phyloP scores from a whole-genome alignment of 2,888 invertebrate species.

The Mythimna albipuncta region DNA sequence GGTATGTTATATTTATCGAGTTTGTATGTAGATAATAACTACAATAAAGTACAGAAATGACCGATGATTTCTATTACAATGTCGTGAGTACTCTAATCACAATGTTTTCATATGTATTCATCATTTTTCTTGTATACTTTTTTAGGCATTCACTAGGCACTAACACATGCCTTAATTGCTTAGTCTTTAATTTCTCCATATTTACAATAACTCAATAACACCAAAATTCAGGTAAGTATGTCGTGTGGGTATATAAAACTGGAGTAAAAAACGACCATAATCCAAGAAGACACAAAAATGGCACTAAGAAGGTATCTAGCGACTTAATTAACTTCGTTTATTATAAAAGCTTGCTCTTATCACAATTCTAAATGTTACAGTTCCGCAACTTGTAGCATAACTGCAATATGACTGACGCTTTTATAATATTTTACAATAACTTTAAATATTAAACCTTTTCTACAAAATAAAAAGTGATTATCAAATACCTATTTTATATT shows the following conservation, averaged over 20 bases:
- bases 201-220: slow-evolving; percentile 81
- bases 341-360: slow-evolving; percentile 55
- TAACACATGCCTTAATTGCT: slow-evolving; percentile 82
- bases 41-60: slow-evolving; percentile 90
- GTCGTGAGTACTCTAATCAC: slow-evolving; percentile 86
- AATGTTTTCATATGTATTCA: slow-evolving; percentile 89
- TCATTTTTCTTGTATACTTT: slow-evolving; percentile 86
- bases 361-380: slow-evolving; percentile 50
- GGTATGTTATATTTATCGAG: slow-evolving; percentile 91
- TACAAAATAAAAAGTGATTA: slow-evolving; percentile 57
- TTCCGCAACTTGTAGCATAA: slow-evolving; percentile 26
- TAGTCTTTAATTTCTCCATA: slow-evolving; percentile 89
- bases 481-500: slow-evolving; percentile 54
- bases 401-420: slow-evolving; percentile 40
- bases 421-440: slow-evolving; percentile 41
- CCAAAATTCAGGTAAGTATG: slow-evolving; percentile 64
- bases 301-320: slow-evolving; percentile 61
- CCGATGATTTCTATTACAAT: slow-evolving; percentile 87
- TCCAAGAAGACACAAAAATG: slow-evolving; percentile 67
- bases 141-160: slow-evolving; percentile 88
- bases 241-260: slow-evolving; percentile 65
- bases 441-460: slow-evolving; percentile 46
- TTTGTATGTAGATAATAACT: slow-evolving; percentile 90
- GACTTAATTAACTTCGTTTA: slow-evolving; percentile 55
- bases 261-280: slow-evolving; percentile 63